Base-by-base conservation (phyloP, 2,888 invertebrate species). In the Ormyrus labotus region DNA sequence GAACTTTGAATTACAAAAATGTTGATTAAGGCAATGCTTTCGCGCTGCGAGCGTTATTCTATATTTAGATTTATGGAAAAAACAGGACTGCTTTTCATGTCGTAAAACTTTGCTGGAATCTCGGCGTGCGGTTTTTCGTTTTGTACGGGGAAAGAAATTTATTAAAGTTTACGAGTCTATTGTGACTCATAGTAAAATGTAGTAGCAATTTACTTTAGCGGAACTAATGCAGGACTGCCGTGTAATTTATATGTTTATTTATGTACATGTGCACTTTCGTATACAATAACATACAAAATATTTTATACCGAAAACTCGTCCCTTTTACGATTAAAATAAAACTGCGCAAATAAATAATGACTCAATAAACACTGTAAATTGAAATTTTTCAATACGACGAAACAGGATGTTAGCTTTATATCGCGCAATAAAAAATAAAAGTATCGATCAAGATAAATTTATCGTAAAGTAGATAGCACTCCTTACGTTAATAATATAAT, bases 161-260 rank as follows among this genome's bases (percentile, higher is more conserved):
- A 34, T 73, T 65, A 6, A 34, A 58, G 67, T 50, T 58, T 60
- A 58, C 58, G 57, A 58, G 57, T 51, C 47, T 55, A 3, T 19
- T 11, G 19, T 50, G 50, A 64, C 51, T 67, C 74, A 67, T 67
- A 61, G 51, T 68, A 60, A 60, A 75, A 60, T 51, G 7, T 61
- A 19, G 61, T 74, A 50, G 67, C 51, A 50, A 67, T 69, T 63
- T 76, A 45, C 19, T 55, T 69, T 47, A 63, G 55, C 76, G 76
- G 69, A 77, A 77, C 77, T 64, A 51, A 69, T 77, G 19, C 50
- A 11, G 50, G 45, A 61, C 48, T 69, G 57, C 45, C 50, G 5
- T 6, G 64, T 50, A 57, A 77, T 69, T 70, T 64, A 50, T 64
- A 70, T 76, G 34, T 34, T 4, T 34, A 69, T 63, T 69, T 69